Conservation (phyloP, 2,888 invertebrate genomes). For the Idaea dimidiata region DNA sequence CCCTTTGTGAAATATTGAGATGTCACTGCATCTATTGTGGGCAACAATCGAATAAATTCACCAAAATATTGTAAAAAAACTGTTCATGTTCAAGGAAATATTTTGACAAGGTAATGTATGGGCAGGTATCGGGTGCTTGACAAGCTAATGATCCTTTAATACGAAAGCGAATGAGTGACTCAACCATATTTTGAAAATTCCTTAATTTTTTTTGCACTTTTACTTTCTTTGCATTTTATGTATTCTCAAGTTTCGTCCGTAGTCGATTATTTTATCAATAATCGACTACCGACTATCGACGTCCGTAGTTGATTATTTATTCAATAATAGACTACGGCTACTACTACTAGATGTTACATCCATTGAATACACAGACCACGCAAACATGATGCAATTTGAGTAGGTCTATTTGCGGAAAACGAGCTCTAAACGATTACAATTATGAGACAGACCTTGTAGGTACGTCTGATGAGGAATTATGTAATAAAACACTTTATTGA, state of each 20-base stretch:
- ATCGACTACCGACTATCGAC: too few species aligned
- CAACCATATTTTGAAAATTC: slow-evolving; percentile 12
- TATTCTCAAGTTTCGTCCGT: background rate
- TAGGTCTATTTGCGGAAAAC: too few species aligned
- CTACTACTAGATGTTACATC: too few species aligned
- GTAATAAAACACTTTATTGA: too few species aligned
- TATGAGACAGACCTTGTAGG: background rate
- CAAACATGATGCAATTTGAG: too few species aligned
- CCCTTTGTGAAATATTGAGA: slow-evolving; percentile 72
- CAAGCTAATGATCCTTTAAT: slow-evolving; percentile 69
- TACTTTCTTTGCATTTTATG: background rate
- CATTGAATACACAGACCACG: background rate
- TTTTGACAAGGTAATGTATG: slow-evolving; percentile 78
- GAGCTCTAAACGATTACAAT: too few species aligned
- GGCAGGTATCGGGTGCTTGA: slow-evolving; percentile 55
- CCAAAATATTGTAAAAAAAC: slow-evolving; percentile 60
- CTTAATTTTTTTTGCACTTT: slow-evolving; percentile 12
- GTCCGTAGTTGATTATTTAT: too few species aligned
- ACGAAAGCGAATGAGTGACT: slow-evolving; percentile 29
- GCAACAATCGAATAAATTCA: slow-evolving; percentile 70
- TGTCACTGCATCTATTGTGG: slow-evolving; percentile 63
- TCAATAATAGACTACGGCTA: too few species aligned
- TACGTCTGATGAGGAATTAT: background rate
- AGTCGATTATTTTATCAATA: background rate
- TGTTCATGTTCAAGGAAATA: slow-evolving; percentile 60